Percentiles rank a stretch among this genome's conserved stretches.
These are phyloP conservation scores for Xylocopa sonorina DNA, from an alignment of 1,140 invertebrate genomes.

Conservation along the genomic window DNA sequence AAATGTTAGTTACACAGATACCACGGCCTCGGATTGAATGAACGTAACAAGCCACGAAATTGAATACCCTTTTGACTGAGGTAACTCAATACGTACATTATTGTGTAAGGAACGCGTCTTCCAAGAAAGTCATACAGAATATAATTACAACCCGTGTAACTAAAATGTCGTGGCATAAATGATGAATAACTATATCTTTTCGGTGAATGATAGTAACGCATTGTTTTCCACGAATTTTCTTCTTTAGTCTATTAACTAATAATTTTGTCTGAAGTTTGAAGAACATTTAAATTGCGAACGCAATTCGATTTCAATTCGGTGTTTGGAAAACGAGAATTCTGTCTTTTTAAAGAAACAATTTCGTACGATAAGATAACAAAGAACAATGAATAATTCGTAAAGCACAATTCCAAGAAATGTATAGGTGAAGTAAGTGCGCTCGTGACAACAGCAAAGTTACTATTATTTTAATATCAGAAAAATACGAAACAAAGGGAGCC, in stretches of 20 bases:
- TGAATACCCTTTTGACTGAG: neutral
- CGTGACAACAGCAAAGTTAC: neutral
- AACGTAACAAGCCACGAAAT: constrained; percentile 4
- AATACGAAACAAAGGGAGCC: neutral
- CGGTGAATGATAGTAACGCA: too few species aligned
- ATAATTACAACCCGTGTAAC: neutral
- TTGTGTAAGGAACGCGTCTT: too few species aligned
- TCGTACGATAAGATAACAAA: neutral
- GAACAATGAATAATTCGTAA: neutral
- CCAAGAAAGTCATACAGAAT: neutral
- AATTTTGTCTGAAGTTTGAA: neutral
- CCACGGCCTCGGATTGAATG: neutral
- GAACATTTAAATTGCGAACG: too few species aligned
- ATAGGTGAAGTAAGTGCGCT: neutral
- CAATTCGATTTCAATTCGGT: neutral
- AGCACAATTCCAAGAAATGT: neutral
- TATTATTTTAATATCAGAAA: neutral
- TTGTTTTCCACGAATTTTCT: too few species aligned
- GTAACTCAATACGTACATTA: neutral
- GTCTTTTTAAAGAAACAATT: neutral
- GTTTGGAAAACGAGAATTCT: neutral
- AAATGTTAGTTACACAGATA: neutral
- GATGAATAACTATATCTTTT: neutral
- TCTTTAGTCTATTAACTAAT: neutral
- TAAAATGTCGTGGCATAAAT: neutral